Percentiles rank a stretch among this genome's conserved stretches.
phyloP scores from a whole-genome alignment of 2,888 invertebrate genomes.

The Xanthorhoe designata region DNA sequence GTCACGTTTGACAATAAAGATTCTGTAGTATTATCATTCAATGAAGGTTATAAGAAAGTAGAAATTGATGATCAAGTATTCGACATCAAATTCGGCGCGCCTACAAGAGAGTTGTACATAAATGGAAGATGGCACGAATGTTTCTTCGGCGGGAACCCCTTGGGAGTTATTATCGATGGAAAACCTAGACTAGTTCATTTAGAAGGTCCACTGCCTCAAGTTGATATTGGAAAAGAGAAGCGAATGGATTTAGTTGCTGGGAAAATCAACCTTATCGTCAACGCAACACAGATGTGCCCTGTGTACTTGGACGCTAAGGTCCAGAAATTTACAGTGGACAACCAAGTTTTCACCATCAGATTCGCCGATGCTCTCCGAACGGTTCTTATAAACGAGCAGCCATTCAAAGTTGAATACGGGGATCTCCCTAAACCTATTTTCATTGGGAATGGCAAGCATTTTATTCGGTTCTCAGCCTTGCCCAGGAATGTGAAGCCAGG shows the following conservation, averaged over 20 bases:
- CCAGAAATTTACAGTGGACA: slow-evolving; percentile 91
- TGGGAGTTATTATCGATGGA: slow-evolving; percentile 92
- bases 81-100: slow-evolving; percentile 95
- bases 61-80: slow-evolving; percentile 90
- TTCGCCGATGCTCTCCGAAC: slow-evolving; percentile 92
- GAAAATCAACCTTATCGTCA: slow-evolving; percentile 93
- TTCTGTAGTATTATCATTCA: slow-evolving; percentile 86
- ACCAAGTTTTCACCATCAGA: slow-evolving; percentile 90
- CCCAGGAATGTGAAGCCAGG: slow-evolving; percentile 91
- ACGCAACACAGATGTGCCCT: slow-evolving; percentile 91
- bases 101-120: slow-evolving; percentile 95
- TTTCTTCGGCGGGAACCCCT: slow-evolving; percentile 95
- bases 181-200: slow-evolving; percentile 92
- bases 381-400: slow-evolving; percentile 91
- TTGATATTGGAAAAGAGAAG: slow-evolving; percentile 92
- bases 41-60: slow-evolving; percentile 90
- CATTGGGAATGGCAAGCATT: slow-evolving; percentile 91
- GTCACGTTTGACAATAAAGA: slow-evolving; percentile 92
- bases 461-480: slow-evolving; percentile 91
- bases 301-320: slow-evolving; percentile 94
- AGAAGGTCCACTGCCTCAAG: slow-evolving; percentile 96
- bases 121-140: slow-evolving; percentile 96
- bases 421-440: slow-evolving; percentile 92
- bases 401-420: slow-evolving; percentile 93
- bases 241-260: slow-evolving; percentile 94